Conservation (phyloP, 2,797 vertebrate genomes). For the Psittacula derbiana region DNA sequence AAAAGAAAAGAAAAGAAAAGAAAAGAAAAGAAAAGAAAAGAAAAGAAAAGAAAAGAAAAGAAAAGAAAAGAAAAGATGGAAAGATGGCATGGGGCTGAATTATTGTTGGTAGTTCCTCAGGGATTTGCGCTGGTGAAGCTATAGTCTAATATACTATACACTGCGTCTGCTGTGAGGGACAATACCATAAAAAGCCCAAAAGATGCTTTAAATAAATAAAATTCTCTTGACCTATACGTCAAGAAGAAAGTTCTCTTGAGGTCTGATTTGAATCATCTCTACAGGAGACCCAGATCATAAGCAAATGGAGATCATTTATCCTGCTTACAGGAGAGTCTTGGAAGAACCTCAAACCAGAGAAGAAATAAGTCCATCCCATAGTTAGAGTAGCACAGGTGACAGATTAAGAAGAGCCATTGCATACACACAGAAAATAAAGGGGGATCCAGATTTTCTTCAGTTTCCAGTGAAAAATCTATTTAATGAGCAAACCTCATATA, state of each 20-base stretch:
- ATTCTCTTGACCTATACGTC: not conserved
- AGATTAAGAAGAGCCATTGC: not conserved
- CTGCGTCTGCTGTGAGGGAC: not conserved
- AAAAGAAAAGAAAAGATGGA: too few species aligned
- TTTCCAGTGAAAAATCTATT: not conserved
- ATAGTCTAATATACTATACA: not conserved
- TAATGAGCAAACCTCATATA: not conserved
- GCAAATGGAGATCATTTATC: not conserved
- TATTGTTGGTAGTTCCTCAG: not conserved
- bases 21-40: too few species aligned
- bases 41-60: too few species aligned
- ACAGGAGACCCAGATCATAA: not conserved
- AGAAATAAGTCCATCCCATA: not conserved
- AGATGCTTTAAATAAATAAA: not conserved
- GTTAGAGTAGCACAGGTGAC: not conserved
- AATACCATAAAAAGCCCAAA: not conserved
- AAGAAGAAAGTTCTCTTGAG: not conserved
- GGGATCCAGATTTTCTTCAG: not conserved
- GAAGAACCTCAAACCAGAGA: not conserved
- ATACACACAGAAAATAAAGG: not conserved
- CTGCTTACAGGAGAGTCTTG: not conserved
- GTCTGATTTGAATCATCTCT: not conserved
- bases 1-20: too few species aligned
- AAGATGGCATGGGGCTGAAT: not conserved
- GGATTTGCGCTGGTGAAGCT: not conserved